Conservation (phyloP, 2,113 vertebrate genomes). For the Apodemus speciosus region DNA sequence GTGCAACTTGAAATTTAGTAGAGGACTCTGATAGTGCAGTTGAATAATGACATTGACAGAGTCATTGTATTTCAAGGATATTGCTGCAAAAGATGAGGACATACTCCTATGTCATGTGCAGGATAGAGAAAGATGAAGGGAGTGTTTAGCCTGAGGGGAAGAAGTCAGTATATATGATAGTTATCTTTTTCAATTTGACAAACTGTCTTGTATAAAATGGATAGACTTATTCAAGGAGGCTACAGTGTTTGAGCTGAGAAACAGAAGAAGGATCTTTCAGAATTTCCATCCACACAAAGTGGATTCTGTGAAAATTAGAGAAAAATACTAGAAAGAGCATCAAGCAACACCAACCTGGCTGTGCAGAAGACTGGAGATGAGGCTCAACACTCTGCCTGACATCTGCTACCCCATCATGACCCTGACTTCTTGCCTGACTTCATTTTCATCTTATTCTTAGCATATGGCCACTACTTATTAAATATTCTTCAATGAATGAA, state of each 20-base stretch:
- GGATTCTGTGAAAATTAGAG: background rate
- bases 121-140: background rate
- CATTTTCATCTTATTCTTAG: too few species aligned
- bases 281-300: background rate
- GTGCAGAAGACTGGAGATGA: background rate
- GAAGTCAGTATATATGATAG: background rate
- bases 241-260: background rate
- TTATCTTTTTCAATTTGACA: background rate
- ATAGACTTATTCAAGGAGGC: background rate
- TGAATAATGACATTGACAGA: background rate
- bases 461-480: background rate
- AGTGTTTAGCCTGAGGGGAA: background rate
- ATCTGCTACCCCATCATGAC: background rate
- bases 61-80: background rate
- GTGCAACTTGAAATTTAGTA: background rate
- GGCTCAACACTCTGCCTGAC: too few species aligned
- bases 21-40: background rate
- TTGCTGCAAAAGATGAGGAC: background rate
- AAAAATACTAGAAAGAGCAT: background rate
- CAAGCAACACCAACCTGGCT: background rate
- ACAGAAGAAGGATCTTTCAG: background rate
- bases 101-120: background rate
- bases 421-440: background rate
- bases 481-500: background rate
- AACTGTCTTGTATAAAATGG: background rate